phyloP scores from a whole-genome alignment of 2,888 invertebrate species.

The Cenopis cana region DNA sequence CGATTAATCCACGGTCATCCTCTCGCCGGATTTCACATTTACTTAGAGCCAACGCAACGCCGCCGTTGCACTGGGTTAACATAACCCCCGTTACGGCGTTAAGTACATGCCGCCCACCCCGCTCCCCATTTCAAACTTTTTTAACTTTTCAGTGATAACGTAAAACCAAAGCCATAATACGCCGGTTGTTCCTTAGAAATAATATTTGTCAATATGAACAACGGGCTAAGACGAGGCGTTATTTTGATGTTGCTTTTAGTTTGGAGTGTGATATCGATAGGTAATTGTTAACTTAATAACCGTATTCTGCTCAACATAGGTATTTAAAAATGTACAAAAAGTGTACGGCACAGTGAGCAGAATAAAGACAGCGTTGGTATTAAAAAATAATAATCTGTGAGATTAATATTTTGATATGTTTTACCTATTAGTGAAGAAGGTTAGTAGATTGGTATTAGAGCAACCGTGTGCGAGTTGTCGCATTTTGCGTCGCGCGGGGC shows the following conservation, averaged over 20 bases:
- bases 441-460: slow-evolving; percentile 28
- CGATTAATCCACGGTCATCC: slow-evolving; percentile 86
- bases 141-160: not conserved
- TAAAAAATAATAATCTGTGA: slow-evolving; percentile 25
- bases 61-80: slow-evolving; percentile 53
- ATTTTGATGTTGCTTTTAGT: slow-evolving; percentile 43
- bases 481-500: slow-evolving; percentile 12
- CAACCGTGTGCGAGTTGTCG: slow-evolving; percentile 7
- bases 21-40: slow-evolving; percentile 82
- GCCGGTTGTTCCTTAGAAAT: slow-evolving; percentile 47
- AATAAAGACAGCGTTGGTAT: slow-evolving; percentile 24
- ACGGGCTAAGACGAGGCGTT: slow-evolving; percentile 57
- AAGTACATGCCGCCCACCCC: slow-evolving; percentile 2
- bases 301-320: slow-evolving; percentile 37
- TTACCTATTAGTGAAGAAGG: slow-evolving; percentile 20
- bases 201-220: slow-evolving; percentile 69
- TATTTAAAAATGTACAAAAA: slow-evolving; percentile 12
- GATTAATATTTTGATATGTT: slow-evolving; percentile 36
- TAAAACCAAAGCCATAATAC: slow-evolving; percentile 33
- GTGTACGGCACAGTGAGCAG: slow-evolving; percentile 25
- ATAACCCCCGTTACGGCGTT: not conserved
- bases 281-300: slow-evolving; percentile 3
- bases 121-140: not conserved
- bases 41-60: slow-evolving; percentile 60
- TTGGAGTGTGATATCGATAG: slow-evolving; percentile 38